phyloP scores from a whole-genome alignment of 2,797 vertebrate genomes.

The Scleropages formosus region DNA sequence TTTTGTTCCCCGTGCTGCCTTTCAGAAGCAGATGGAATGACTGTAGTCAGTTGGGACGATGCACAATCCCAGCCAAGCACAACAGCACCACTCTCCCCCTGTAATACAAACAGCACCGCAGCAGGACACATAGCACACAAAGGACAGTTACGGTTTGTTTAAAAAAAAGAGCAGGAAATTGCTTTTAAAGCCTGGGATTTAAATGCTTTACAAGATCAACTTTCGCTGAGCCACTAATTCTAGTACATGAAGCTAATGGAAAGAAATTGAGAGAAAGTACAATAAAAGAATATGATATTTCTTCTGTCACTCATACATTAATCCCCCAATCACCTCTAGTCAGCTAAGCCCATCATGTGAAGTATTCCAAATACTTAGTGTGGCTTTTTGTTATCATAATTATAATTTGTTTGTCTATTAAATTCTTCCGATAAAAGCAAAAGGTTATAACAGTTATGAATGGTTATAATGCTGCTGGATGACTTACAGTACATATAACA shows the following conservation, averaged over 20 bases:
- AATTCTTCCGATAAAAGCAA: constrained; percentile 24
- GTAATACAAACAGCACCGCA: constrained; percentile 50
- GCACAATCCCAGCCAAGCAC: constrained; percentile 61
- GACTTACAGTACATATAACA: constrained; percentile 29
- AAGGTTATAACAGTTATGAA: constrained; percentile 12
- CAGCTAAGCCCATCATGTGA: not conserved
- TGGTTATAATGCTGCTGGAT: not conserved
- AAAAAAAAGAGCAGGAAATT: constrained; percentile 9
- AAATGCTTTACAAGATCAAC: constrained; percentile 21
- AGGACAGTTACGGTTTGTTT: constrained; percentile 37
- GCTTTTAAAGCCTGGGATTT: constrained; percentile 20
- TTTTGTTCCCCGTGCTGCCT: constrained; percentile 62
- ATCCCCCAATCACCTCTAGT: not conserved
- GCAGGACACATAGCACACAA: constrained; percentile 38
- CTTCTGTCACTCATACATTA: not conserved
- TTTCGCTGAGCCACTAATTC: constrained; percentile 20
- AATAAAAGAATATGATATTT: not conserved
- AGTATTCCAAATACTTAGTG: constrained; percentile 25
- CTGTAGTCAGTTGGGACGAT: constrained; percentile 64
- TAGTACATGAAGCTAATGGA: constrained; percentile 1
- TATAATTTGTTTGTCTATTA: not conserved
- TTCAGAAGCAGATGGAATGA: constrained; percentile 68
- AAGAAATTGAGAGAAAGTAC: constrained; percentile 9
- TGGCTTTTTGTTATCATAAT: constrained; percentile 18
- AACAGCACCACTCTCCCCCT: constrained; percentile 52